These are phyloP conservation scores for Glaucomys volans DNA, from an alignment of 2,113 vertebrate species.

Conservation along the genomic window DNA sequence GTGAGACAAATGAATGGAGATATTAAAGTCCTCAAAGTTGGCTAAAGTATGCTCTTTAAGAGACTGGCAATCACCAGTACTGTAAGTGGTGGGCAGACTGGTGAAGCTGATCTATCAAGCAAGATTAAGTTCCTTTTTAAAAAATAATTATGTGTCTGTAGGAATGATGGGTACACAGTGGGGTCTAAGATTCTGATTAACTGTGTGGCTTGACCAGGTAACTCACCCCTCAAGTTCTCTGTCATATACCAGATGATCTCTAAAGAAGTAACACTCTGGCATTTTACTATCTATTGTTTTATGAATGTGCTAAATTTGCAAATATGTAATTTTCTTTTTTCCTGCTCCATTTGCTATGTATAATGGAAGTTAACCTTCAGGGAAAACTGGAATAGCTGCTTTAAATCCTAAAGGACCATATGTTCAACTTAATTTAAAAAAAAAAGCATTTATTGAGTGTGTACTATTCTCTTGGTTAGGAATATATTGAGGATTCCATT, in stretches of 20 bases:
- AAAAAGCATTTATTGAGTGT: conserved; percentile 20
- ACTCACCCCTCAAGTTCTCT: background rate
- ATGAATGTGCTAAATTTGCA: background rate
- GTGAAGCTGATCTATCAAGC: background rate
- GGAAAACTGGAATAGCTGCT: background rate
- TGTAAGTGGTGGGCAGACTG: background rate
- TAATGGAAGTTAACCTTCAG: conserved; percentile 56
- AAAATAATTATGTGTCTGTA: background rate
- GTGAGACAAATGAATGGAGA: background rate
- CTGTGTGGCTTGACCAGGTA: background rate
- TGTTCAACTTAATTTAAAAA: conserved; percentile 35
- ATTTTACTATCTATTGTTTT: conserved; percentile 30
- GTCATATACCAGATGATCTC: background rate
- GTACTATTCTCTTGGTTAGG: background rate
- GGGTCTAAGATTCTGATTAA: background rate
- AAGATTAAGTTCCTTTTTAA: background rate
- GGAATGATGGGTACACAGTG: background rate
- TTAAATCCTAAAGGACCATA: background rate
- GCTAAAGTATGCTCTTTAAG: background rate
- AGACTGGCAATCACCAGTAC: background rate
- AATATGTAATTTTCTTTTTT: background rate
- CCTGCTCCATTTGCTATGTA: conserved; percentile 34
- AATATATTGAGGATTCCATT: background rate
- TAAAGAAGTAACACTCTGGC: background rate
- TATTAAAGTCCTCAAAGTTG: background rate